Percentiles rank a stretch among this genome's conserved stretches.
Conservation (phyloP, 2,797 vertebrate species). For the Telmatherina bonti region DNA sequence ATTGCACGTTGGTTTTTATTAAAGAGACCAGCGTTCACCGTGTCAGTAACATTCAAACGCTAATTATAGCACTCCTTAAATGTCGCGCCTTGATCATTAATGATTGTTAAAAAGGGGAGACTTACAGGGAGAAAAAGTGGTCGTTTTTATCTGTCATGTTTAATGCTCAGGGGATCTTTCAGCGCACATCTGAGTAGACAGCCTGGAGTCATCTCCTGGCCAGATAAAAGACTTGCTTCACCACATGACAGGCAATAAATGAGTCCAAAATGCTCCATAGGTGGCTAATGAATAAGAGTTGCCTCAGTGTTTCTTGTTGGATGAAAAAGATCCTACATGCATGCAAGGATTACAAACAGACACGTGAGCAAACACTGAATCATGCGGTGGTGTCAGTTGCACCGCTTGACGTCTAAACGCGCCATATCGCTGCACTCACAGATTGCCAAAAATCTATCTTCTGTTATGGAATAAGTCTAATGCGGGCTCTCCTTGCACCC, state of each 20-base stretch:
- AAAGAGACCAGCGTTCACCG: constrained; percentile 39
- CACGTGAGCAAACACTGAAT: constrained; percentile 20
- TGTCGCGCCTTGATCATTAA: constrained; percentile 58
- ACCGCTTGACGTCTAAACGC: constrained; percentile 6
- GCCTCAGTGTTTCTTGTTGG: constrained; percentile 38
- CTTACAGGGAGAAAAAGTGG: constrained; percentile 30
- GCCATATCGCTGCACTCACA: not conserved
- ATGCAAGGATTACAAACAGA: constrained; percentile 10
- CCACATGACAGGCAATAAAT: constrained; percentile 73
- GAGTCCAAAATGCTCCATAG: constrained; percentile 56
- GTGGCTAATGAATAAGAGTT: constrained; percentile 59
- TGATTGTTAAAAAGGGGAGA: constrained; percentile 24
- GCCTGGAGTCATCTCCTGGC: constrained; percentile 75
- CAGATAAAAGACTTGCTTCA: constrained; percentile 75
- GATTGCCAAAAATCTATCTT: constrained; percentile 1
- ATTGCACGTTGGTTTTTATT: constrained; percentile 44
- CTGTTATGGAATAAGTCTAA: constrained; percentile 16
- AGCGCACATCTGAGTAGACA: constrained; percentile 68
- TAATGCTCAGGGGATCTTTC: constrained; percentile 39
- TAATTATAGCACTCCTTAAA: constrained; percentile 62
- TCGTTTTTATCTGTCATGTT: constrained; percentile 42
- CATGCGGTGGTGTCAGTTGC: constrained; percentile 1
- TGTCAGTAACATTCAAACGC: constrained; percentile 51
- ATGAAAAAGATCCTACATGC: constrained; percentile 31
- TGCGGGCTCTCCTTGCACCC: constrained; percentile 25